Evolutionary conservation across 92 coral and sea anemone species (phyloP).

Genomic region (Palythoa grandiflora): DNA sequence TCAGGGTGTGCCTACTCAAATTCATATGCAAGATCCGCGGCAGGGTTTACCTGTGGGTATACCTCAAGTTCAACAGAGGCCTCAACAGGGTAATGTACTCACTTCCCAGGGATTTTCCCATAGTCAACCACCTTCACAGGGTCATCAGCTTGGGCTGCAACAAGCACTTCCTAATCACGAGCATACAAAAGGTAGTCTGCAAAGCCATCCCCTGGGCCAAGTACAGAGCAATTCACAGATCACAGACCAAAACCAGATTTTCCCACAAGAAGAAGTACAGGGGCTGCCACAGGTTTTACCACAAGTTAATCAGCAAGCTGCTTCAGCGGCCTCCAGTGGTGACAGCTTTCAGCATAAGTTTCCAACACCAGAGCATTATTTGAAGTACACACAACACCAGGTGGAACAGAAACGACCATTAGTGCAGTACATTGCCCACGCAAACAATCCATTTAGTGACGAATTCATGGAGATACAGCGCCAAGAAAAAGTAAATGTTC

Average conservation of each 20-base stretch:
- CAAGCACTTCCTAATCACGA: constrained; percentile 60
- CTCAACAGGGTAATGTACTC: constrained; percentile 60
- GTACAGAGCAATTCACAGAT: constrained; percentile 47
- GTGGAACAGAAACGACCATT: constrained; percentile 71
- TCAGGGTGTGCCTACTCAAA: constrained; percentile 9
- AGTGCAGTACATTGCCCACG: constrained; percentile 88
- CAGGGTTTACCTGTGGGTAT: constrained; percentile 63
- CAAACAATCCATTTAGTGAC: constrained; percentile 92
- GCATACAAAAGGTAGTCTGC: constrained; percentile 18
- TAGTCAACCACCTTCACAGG: constrained; percentile 5
- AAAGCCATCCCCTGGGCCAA: constrained; percentile 31
- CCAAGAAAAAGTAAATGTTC: constrained; percentile 27
- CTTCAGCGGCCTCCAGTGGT: constrained; percentile 53
- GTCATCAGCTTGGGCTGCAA: constrained; percentile 6
- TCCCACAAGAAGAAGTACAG: constrained; percentile 35
- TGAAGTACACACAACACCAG: constrained; percentile 69
- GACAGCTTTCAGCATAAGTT: constrained; percentile 75
- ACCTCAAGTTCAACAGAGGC: constrained; percentile 59
- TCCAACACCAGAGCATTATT: constrained; percentile 85
- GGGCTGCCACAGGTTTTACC: constrained; percentile 27
- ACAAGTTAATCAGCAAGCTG: constrained; percentile 54
- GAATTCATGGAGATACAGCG: constrained; percentile 71
- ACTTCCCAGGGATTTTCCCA: constrained; percentile 52
- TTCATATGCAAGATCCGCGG: constrained; percentile 35
- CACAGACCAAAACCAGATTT: constrained; percentile 43